A percentile compares a stretch with the other conserved stretches of the same genome.
Conservation (phyloP, 2,113 vertebrate genomes). For the crab-eating macaque (Macaca fascicularis) region DNA sequence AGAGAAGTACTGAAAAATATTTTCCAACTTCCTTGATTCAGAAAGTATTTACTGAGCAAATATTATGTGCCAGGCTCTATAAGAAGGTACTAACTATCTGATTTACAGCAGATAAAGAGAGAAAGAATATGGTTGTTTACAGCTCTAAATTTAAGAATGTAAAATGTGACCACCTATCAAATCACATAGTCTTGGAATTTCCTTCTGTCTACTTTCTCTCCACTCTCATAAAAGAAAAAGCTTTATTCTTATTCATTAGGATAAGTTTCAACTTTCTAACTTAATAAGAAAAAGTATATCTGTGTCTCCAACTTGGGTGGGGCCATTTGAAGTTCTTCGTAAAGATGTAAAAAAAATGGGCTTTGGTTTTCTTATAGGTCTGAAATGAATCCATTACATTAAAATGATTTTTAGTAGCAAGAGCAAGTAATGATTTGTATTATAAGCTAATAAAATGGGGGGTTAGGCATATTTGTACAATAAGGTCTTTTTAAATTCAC, state of each 20-base stretch:
- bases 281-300: conserved; percentile 13
- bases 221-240: background rate
- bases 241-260: background rate
- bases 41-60: conserved; percentile 21
- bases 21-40: conserved; percentile 15
- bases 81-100: background rate
- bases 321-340: conserved; percentile 28
- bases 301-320: background rate
- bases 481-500: conserved; percentile 47
- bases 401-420: conserved; percentile 49
- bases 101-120: background rate
- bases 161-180: background rate
- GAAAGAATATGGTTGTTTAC: background rate
- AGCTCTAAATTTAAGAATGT: conserved; percentile 37
- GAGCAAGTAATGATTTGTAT: conserved; percentile 63
- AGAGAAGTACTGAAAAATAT: background rate
- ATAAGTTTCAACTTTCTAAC: conserved; percentile 35
- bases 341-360: conserved; percentile 21
- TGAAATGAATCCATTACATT: conserved; percentile 59
- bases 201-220: background rate
- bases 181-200: background rate
- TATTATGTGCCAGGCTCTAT: background rate
- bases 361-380: conserved; percentile 26
- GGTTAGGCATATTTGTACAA: conserved; percentile 56
- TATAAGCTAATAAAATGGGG: conserved; percentile 60